Evolutionary conservation across 2,113 vertebrate species (phyloP), one percentile per base, ranked within the genome.

Genomic region (Nyctibius bracteatus): DNA sequence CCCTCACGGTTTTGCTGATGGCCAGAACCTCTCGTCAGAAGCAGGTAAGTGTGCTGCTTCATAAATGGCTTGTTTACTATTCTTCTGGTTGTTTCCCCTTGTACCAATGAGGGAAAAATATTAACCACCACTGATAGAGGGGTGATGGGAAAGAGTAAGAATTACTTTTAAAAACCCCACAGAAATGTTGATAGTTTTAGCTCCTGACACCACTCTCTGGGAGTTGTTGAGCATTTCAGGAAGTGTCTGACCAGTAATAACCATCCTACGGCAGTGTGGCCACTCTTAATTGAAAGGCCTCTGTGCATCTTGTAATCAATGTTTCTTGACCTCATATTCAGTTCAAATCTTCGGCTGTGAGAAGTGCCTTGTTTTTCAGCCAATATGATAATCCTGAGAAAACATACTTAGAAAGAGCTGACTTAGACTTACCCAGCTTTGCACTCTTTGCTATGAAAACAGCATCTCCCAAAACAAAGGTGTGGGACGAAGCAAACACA

Each of bases 181-280:
- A 88, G 71, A 90, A 93, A 74, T 22, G 23, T 63, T 79, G 59
- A 74, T 33, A 96, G 96, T 97, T 98, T 98, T 98, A 98, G 97
- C 88, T 97, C 65, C 72, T 68, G 49, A 91, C 88, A 94, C 35
- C 39, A 37, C 87, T 97, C 92, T 92, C 94, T 94, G 96, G 94
- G 96, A 97, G 94, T 85, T 97, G 93, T 84, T 72, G 81, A 79
- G 95, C 94, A 95, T 97, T 98, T 96, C 97, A 98, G 97, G 96
- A 97, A 97, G 95, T 90, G 94, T 97, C 95, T 96, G 78, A 84
- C 97, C 97, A 51, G 94, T 96, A 96, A 59, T 85, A 74, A 46
- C 24, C 35, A 37, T 59, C 16, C 55, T 67, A 31, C 0, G 3
- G 63, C 52, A 97, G 77, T 39, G 83, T 46, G 82, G 88, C 68